Conservation (phyloP, 1,140 invertebrate species). For the Bombus soroeensis region DNA sequence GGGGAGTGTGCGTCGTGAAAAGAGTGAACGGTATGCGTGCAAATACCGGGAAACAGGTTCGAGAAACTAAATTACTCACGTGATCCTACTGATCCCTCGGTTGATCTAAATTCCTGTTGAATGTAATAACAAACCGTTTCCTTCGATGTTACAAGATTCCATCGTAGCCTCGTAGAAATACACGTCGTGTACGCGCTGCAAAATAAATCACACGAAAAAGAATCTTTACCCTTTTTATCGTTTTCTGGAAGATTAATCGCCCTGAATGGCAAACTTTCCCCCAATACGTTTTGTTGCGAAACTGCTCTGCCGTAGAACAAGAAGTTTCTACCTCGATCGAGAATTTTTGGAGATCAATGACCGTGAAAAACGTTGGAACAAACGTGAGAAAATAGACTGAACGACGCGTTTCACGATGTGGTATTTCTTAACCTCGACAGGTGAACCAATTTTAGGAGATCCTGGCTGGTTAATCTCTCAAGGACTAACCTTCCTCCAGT, state of each 20-base stretch:
- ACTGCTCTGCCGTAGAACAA: not conserved
- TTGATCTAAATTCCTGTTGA: slow-evolving; percentile 26
- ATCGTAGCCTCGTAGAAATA: no score
- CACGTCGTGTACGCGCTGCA: no score
- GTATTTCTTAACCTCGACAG: slow-evolving; percentile 51
- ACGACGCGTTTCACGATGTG: slow-evolving; percentile 7
- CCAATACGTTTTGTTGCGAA: not conserved
- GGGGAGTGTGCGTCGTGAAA: not conserved
- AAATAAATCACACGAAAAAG: not conserved
- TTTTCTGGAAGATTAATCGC: not conserved
- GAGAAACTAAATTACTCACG: slow-evolving; percentile 4
- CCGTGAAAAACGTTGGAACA: not conserved
- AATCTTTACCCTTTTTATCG: not conserved
- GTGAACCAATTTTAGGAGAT: slow-evolving; percentile 68
- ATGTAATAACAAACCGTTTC: not conserved
- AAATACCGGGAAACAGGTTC: slow-evolving; percentile 5
- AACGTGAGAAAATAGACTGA: not conserved
- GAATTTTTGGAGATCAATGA: not conserved
- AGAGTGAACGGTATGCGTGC: slow-evolving; percentile 5
- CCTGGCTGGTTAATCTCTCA: slow-evolving; percentile 58
- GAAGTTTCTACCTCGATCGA: not conserved
- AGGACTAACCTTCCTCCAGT: slow-evolving; percentile 48
- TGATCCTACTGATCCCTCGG: slow-evolving; percentile 9
- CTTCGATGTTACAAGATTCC: not conserved
- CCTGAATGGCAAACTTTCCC: not conserved